Base-by-base conservation (phyloP, 23 tunicate species). In the Styela plicata region DNA sequence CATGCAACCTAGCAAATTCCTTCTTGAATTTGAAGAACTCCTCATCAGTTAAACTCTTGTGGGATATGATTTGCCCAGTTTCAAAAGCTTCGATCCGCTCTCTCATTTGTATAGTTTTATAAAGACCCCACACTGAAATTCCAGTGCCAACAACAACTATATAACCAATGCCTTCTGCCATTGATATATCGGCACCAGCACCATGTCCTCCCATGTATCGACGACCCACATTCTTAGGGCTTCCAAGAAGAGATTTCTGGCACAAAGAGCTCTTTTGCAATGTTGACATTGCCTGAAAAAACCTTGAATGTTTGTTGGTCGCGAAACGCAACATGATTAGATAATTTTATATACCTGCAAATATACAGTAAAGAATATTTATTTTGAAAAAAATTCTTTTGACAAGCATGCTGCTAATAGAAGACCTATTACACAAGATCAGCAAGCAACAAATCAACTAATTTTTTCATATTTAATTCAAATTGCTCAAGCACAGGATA, bases 31-130 rank as follows among this genome's bases (percentile, higher is more conserved):
- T 36, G 20, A 26, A 30, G 29, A 26, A 71, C 17, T 71, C 77
- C 36, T 71, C 77, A 32, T 71, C 77, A 36, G 34, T 71, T 18
- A 71, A 16, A 3, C 5, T 71, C 17, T 71, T 71, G 36, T 18
- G 29, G 18, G 77, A 36, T 3, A 71, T 30, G 24, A 34, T 29
- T 34, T 71, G 26, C 20, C 77, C 77, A 71, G 34, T 71, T 71
- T 71, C 77, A 34, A 71, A 71, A 5, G 77, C 77, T 71, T 71
- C 77, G 7, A 71, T 71, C 34, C 77, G 26, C 36, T 71, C 34
- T 19, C 77, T 27, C 77, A 71, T 71, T 21, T 34, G 32, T 20
- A 33, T 29, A 26, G 77, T 34, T 29, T 71, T 33, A 17, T 71
- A 71, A 34, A 71, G 17, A 18, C 77, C 77, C 32, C 32, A 30